These are phyloP conservation scores for Micronycteris hirsuta DNA, from an alignment of 2,113 vertebrate genomes.

Conservation along the genomic window DNA sequence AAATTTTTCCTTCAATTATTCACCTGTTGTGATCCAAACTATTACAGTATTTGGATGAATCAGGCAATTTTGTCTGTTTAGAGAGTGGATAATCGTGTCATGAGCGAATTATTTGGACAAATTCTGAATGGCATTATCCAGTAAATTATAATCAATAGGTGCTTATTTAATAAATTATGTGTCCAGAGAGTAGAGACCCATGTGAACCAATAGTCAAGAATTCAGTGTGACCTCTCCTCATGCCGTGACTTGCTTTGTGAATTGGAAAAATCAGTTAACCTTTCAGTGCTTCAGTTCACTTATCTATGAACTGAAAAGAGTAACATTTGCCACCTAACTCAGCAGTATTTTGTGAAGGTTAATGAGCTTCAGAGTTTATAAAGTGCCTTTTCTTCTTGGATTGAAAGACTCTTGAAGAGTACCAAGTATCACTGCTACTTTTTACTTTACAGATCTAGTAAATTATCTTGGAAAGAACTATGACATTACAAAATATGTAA, in stretches of 20 bases:
- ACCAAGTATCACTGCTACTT: not conserved
- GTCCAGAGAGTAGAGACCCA: slow-evolving; percentile 6
- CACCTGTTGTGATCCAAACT: not conserved
- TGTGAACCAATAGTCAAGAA: not conserved
- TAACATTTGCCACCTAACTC: slow-evolving; percentile 46
- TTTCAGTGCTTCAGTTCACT: slow-evolving; percentile 44
- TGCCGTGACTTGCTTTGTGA: slow-evolving; percentile 57
- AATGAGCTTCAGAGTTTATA: slow-evolving; percentile 55
- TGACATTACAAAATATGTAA: not conserved
- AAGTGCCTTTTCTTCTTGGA: slow-evolving; percentile 38
- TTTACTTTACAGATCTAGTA: not conserved
- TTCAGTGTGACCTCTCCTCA: slow-evolving; percentile 33
- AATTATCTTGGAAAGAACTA: not conserved
- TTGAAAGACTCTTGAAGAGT: not conserved
- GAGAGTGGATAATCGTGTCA: not conserved
- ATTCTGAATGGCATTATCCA: not conserved
- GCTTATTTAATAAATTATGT: slow-evolving; percentile 37
- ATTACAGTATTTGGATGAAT: not conserved
- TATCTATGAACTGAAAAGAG: slow-evolving; percentile 47
- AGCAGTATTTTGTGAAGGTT: slow-evolving; percentile 44
- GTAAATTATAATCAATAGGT: slow-evolving; percentile 45
- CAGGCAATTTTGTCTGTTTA: not conserved
- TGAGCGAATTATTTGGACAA: slow-evolving; percentile 17
- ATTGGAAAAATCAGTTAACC: slow-evolving; percentile 69
- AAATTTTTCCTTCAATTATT: not conserved